Percentiles rank a stretch among this genome's conserved stretches.
Conservation (phyloP, 2,888 invertebrate species). For the Lepidonotus clava region DNA sequence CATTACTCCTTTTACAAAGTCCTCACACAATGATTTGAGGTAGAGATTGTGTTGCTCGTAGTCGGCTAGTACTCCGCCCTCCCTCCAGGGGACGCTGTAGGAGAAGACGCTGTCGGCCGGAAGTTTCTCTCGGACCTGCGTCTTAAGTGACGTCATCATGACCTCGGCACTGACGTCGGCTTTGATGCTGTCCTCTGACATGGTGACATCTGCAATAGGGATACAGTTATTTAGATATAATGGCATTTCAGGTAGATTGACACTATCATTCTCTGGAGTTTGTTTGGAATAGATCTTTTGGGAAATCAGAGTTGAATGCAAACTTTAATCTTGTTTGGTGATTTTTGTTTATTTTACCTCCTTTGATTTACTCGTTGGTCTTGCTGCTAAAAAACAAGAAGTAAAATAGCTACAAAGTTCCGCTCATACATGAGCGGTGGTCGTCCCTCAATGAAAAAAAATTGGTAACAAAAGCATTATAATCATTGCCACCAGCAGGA, state of each 20-base stretch:
- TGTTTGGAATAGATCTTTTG: too few relatives aligned
- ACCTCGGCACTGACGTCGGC: not conserved
- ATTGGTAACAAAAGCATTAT: too few relatives aligned
- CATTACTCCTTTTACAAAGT: constrained; percentile 6
- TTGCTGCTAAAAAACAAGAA: too few relatives aligned
- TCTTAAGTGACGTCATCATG: not conserved
- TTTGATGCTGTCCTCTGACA: not conserved
- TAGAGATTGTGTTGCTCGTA: constrained; percentile 4
- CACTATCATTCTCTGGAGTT: not conserved
- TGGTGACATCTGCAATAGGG: not conserved
- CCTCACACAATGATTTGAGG: not conserved
- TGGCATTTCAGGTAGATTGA: not conserved
- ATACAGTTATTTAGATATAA: not conserved
- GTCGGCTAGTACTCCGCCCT: constrained; percentile 4
- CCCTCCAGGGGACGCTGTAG: not conserved
- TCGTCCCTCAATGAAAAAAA: too few relatives aligned
- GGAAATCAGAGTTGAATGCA: too few relatives aligned
- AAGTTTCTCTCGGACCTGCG: not conserved
- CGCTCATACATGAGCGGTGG: too few relatives aligned
- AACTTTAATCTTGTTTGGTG: too few relatives aligned
- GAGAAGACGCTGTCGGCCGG: not conserved
- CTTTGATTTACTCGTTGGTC: too few relatives aligned
- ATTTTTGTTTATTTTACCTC: too few relatives aligned
- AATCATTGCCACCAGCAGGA: too few relatives aligned
- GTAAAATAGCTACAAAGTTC: too few relatives aligned